These are phyloP conservation scores for Xenopus laevis DNA, from an alignment of 2,113 vertebrate species.

Conservation along the genomic window DNA sequence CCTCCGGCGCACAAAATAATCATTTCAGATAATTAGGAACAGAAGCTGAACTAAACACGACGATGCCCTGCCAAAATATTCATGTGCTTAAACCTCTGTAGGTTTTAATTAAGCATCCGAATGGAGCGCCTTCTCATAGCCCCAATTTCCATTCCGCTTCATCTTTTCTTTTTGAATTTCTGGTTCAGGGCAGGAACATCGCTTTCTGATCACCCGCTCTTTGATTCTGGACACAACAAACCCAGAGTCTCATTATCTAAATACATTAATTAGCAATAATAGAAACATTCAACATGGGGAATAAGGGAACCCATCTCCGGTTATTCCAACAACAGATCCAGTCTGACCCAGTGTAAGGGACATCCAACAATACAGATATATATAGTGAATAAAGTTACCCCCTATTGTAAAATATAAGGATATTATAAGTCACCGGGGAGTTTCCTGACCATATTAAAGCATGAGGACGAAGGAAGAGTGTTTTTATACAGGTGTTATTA, in stretches of 20 bases:
- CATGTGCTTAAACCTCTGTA: neutral
- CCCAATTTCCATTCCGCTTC: neutral
- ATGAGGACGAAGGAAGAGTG: no score
- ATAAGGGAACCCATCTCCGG: no score
- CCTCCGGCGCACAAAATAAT: slow-evolving; percentile 10
- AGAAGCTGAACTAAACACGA: slow-evolving; percentile 7
- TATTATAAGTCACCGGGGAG: no score
- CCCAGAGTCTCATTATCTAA: neutral
- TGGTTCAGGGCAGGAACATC: neutral
- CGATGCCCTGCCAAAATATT: slow-evolving; percentile 6
- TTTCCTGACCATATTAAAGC: no score
- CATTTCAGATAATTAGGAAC: slow-evolving; percentile 23
- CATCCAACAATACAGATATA: no score
- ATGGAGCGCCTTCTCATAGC: neutral
- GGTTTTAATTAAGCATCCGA: slow-evolving; percentile 15
- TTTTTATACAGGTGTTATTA: no score
- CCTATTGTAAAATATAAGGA: no score
- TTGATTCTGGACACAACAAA: slow-evolving; percentile 3
- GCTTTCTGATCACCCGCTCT: slow-evolving; percentile 6
- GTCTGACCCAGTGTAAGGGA: no score
- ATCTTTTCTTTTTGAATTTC: slow-evolving; percentile 1
- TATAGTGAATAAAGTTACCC: no score
- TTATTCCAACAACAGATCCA: no score
- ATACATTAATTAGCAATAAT: no score
- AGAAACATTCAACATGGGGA: no score